These are phyloP conservation scores for Baccha elongata DNA, from an alignment of 2,888 invertebrate species.

Conservation along the genomic window DNA sequence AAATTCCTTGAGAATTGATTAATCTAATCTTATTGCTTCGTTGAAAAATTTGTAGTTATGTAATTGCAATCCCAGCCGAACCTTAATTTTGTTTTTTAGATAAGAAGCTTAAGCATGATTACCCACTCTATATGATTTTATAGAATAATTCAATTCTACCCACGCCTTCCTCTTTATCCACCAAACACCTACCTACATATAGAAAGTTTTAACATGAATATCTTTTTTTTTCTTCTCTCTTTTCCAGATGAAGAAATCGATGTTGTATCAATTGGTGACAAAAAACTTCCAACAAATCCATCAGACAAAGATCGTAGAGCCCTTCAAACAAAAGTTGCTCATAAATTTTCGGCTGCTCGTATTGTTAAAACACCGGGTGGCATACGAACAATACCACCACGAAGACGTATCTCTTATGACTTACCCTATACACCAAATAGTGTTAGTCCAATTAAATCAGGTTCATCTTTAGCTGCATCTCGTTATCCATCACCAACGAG, in stretches of 20 bases:
- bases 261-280: constrained; percentile 88
- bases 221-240: no score
- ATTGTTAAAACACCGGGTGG: constrained; percentile 79
- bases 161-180: no score
- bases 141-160: no score
- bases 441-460: constrained; percentile 80
- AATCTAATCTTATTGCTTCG: no score
- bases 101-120: no score
- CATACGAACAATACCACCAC: constrained; percentile 77
- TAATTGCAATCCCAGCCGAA: no score
- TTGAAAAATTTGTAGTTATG: no score
- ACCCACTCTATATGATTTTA: no score
- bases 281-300: constrained; percentile 87
- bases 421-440: constrained; percentile 79
- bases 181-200: no score
- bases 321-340: constrained; percentile 85
- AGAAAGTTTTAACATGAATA: no score
- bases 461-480: constrained; percentile 76
- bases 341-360: constrained; percentile 83
- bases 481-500: constrained; percentile 79
- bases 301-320: constrained; percentile 87
- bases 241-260: constrained; percentile 89
- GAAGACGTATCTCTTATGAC: constrained; percentile 76
- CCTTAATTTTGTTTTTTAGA: no score
- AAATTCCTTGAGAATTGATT: no score